Evolutionary conservation across 2,888 invertebrate species (phyloP), one percentile per base, ranked within the genome.

Genomic region (Isoperla grammatica): DNA sequence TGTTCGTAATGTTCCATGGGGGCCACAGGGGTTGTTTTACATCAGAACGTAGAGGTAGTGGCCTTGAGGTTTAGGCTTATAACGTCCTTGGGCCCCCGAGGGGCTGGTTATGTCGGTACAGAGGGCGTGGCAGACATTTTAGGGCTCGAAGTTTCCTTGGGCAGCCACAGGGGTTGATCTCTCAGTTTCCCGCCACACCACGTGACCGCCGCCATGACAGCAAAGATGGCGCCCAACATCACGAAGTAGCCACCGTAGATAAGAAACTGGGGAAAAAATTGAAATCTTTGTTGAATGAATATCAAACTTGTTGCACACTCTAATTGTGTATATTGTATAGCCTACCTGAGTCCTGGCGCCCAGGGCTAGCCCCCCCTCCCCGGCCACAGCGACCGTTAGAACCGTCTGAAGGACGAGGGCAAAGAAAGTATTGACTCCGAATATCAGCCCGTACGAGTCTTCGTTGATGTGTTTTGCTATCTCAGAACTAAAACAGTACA

Each of bases 361-460:
- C 9, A 75, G 67, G 56, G 65, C 58, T 6, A 75, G 66, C 54
- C 68, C 65, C 13, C 62, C 66, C 57, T 69, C 68, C 61, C 69
- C 69, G 70, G 75, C 81, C 2, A 90, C 83, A 11, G 87, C 71
- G 0, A 83, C 68, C 0, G 93, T 95, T 37, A 95, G 74, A 37
- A 91, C 71, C 0, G 90, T 85, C 74, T 95, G 94, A 1, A 93
- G 72, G 0, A 82, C 71, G 2, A 95, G 79, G 2, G 93, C 91
- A 0, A 90, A 64, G 59, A 95, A 84, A 0, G 90, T 93, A 74
- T 94, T 95, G 66, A 94, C 80, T 2, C 95, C 95, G 74, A 95
- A 95, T 65, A 96, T 86, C 2, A 95, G 78, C 0, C 92, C 95
- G 72, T 90, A 94, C 73, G 90, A 90, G 55, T 93, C 90, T 67